Conservation (phyloP, 2,888 invertebrate genomes). For the Helicoverpa assulta region DNA sequence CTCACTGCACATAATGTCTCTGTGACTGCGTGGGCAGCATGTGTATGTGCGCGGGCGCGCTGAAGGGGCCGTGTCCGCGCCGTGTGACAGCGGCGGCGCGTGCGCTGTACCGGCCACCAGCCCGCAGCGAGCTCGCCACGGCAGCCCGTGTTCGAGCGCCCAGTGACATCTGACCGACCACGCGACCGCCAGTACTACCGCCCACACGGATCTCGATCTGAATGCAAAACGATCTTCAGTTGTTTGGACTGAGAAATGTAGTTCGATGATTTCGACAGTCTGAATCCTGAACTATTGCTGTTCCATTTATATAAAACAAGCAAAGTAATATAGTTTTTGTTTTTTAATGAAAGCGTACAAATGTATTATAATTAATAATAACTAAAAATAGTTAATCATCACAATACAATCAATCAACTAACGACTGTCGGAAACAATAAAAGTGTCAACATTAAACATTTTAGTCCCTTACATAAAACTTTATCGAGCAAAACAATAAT, state of each 20-base stretch:
- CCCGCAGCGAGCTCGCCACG: constrained; percentile 96
- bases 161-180: constrained; percentile 95
- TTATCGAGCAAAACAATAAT: constrained; percentile 62
- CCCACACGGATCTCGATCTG: constrained; percentile 86
- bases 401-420: constrained; percentile 6
- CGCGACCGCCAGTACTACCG: constrained; percentile 80
- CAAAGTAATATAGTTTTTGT: neutral
- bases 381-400: neutral
- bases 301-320: neutral
- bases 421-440: constrained; percentile 7
- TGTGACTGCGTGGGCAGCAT: constrained; percentile 91
- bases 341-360: neutral
- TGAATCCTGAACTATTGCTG: neutral
- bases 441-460: constrained; percentile 29
- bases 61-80: constrained; percentile 97
- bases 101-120: constrained; percentile 96
- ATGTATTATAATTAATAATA: neutral
- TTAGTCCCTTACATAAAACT: constrained; percentile 59
- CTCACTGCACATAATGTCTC: constrained; percentile 85
- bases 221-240: constrained; percentile 1
- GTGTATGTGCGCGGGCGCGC: constrained; percentile 93
- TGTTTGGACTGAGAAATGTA: neutral
- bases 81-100: constrained; percentile 97
- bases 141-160: constrained; percentile 97
- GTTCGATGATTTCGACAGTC: neutral